Evolutionary conservation across 2,888 invertebrate species (phyloP).

Genomic region (Sinodicranocentrus sp.): DNA sequence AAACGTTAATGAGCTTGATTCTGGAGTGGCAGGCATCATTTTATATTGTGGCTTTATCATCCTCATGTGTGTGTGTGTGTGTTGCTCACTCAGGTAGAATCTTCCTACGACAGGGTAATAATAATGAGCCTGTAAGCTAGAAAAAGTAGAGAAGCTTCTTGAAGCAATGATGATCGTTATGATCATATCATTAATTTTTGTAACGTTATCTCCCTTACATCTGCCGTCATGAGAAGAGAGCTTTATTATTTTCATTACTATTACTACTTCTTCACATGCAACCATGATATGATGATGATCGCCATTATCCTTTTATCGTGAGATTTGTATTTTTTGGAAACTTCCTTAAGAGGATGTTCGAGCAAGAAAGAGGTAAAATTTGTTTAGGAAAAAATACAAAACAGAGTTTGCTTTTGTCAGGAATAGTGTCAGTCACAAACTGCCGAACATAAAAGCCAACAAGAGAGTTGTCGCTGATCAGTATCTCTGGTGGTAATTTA

Average conservation of each 20-base stretch:
- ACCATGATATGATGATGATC: constrained; percentile 34
- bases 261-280: constrained; percentile 25
- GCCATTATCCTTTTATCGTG: not conserved
- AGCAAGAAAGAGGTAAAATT: no score
- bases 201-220: constrained; percentile 45
- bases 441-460: constrained; percentile 28
- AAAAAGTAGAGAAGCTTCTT: constrained; percentile 12
- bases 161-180: constrained; percentile 36
- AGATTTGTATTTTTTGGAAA: not conserved
- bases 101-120: constrained; percentile 17
- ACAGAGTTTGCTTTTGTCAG: not conserved
- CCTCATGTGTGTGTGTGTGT: no score
- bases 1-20: constrained; percentile 50
- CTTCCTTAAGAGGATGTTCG: no score
- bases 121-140: constrained; percentile 57
- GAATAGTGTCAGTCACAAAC: constrained; percentile 40
- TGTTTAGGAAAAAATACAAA: no score
- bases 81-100: no score
- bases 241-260: constrained; percentile 27
- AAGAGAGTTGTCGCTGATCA: not conserved
- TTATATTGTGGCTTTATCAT: constrained; percentile 32
- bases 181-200: constrained; percentile 59
- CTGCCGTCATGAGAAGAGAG: constrained; percentile 42
- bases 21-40: constrained; percentile 35
- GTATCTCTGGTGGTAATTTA: constrained; percentile 17